These are phyloP conservation scores for Muschampia plurimacula DNA, from an alignment of 2,888 invertebrate species.

Conservation along the genomic window DNA sequence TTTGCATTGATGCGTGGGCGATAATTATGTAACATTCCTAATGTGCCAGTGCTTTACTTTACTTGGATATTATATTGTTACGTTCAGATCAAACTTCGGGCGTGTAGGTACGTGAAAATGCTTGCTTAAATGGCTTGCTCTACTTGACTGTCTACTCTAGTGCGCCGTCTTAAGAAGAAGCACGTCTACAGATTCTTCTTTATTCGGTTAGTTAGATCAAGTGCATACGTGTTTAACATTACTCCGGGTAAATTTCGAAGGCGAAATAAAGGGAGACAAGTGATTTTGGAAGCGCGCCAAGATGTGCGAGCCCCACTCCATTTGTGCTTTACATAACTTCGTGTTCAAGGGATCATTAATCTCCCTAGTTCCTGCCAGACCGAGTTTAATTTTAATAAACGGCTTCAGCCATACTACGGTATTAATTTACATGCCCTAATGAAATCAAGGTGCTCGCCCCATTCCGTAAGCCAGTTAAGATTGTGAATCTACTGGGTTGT, in stretches of 20 bases:
- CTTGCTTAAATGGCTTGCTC: background rate
- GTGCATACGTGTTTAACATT: conserved; percentile 41
- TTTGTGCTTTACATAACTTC: conserved; percentile 84
- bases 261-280: conserved; percentile 77
- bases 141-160: background rate
- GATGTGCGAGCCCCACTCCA: conserved; percentile 76
- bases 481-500: conserved; percentile 36
- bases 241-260: conserved; percentile 56
- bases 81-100: background rate
- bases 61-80: too few relatives aligned
- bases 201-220: conserved; percentile 39
- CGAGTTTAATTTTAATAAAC: conserved; percentile 85
- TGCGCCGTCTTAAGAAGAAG: conserved; percentile 11
- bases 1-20: background rate
- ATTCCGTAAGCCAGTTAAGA: conserved; percentile 58
- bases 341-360: conserved; percentile 84
- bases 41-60: background rate
- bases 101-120: background rate
- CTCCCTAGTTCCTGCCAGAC: conserved; percentile 82
- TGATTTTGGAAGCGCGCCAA: conserved; percentile 83
- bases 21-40: background rate
- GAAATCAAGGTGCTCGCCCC: conserved; percentile 63
- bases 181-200: conserved; percentile 13
- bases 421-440: conserved; percentile 78
- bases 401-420: conserved; percentile 72